Evolutionary conservation across 1,140 invertebrate species (phyloP).

Genomic region (Anastrepha ludens): DNA sequence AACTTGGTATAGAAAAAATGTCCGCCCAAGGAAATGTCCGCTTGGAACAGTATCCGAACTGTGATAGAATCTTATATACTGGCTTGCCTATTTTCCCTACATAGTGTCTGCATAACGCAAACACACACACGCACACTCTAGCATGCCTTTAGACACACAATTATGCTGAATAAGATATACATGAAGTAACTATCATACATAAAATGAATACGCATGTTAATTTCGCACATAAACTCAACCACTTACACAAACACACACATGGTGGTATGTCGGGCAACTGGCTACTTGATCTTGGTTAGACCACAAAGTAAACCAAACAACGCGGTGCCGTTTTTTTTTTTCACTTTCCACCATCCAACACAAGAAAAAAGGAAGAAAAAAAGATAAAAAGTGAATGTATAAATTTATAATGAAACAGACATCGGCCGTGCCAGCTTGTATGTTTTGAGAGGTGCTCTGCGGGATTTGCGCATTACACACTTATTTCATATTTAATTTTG

Average conservation of each 20-base stretch:
- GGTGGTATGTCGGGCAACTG: background rate
- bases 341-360: background rate
- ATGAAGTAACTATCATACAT: background rate
- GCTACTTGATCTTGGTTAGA: constrained; percentile 22
- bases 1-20: too few species aligned
- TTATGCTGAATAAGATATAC: background rate
- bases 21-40: too few species aligned
- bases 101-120: too few species aligned
- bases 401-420: constrained; percentile 35
- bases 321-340: background rate
- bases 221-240: background rate
- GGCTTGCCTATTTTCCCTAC: too few species aligned
- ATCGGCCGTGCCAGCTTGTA: background rate
- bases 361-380: background rate
- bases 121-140: background rate
- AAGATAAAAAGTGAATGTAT: constrained; percentile 16
- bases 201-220: constrained; percentile 40
- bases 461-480: background rate
- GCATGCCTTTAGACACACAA: background rate
- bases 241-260: background rate
- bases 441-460: background rate
- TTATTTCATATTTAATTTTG: constrained; percentile 21
- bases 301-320: background rate
- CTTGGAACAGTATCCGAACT: too few species aligned
- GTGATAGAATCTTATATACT: too few species aligned